phyloP scores from a whole-genome alignment of 64 coral and sea anemone genomes.

The Stichodactyla mertensii region DNA sequence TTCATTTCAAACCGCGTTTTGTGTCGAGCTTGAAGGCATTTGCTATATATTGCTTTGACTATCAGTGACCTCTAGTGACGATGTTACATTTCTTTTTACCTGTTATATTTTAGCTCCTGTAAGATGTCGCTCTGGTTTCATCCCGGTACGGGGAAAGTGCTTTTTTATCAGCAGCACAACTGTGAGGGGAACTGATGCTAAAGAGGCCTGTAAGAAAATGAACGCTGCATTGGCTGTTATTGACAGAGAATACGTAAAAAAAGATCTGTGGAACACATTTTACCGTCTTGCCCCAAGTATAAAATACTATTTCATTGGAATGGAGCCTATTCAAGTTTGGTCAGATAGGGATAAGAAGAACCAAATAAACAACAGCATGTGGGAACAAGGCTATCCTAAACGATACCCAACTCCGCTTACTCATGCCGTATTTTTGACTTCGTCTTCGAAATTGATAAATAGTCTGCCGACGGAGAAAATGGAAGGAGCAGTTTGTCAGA shows the following conservation, averaged over 20 bases:
- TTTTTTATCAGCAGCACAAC: neutral
- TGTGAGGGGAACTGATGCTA: neutral
- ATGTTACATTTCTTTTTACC: no score
- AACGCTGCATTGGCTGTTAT: neutral
- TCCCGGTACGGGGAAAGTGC: neutral
- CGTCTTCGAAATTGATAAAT: neutral
- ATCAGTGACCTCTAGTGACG: no score
- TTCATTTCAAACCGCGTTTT: no score
- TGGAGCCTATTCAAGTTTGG: neutral
- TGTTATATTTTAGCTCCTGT: neutral
- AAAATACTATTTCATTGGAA: neutral
- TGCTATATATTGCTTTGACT: no score
- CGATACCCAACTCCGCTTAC: neutral
- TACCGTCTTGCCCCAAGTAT: neutral
- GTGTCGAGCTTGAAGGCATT: no score
- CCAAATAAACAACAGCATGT: neutral
- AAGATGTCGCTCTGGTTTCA: neutral
- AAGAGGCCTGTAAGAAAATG: neutral
- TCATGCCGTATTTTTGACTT: neutral
- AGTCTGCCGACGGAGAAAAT: neutral
- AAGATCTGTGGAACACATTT: neutral
- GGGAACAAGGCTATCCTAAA: neutral
- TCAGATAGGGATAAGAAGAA: neutral
- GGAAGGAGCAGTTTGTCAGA: neutral
- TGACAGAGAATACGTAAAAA: conserved; percentile 1